A percentile compares a stretch with the other conserved stretches of the same genome.
Evolutionary conservation across 2,888 invertebrate species (phyloP).

Genomic region (Pyrocoelia pectoralis): DNA sequence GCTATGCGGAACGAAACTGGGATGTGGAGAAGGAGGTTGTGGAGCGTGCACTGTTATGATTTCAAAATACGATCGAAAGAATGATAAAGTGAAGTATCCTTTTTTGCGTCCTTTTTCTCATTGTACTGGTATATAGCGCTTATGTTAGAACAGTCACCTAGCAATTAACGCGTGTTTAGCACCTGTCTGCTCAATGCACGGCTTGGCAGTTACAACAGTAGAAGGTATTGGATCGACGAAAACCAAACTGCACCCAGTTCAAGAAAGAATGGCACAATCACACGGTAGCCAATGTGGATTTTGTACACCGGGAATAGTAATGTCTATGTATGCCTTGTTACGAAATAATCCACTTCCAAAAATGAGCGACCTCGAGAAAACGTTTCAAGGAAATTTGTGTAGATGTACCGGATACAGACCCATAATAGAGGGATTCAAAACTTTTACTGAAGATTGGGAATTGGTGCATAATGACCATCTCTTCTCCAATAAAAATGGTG

Average conservation of each 20-base stretch:
- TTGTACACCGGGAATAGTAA: slow-evolving; percentile 91
- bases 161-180: slow-evolving; percentile 91
- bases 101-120: slow-evolving; percentile 40
- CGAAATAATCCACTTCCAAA: slow-evolving; percentile 76
- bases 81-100: slow-evolving; percentile 65
- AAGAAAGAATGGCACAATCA: slow-evolving; percentile 86
- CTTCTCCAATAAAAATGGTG: slow-evolving; percentile 42
- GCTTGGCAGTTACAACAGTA: slow-evolving; percentile 88
- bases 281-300: slow-evolving; percentile 94
- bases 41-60: slow-evolving; percentile 96
- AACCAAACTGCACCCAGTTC: slow-evolving; percentile 83
- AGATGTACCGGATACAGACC: slow-evolving; percentile 95
- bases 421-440: slow-evolving; percentile 89
- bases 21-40: slow-evolving; percentile 94
- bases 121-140: not conserved
- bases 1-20: slow-evolving; percentile 90
- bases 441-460: slow-evolving; percentile 82
- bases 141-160: slow-evolving; percentile 69
- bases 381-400: slow-evolving; percentile 86
- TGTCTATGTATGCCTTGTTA: slow-evolving; percentile 94
- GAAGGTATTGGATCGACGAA: slow-evolving; percentile 90
- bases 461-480: slow-evolving; percentile 44
- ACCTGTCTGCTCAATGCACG: slow-evolving; percentile 87
- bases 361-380: slow-evolving; percentile 78
- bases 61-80: slow-evolving; percentile 71